These are phyloP conservation scores for Agrilus mali DNA, from an alignment of 2,888 invertebrate genomes.

Conservation along the genomic window DNA sequence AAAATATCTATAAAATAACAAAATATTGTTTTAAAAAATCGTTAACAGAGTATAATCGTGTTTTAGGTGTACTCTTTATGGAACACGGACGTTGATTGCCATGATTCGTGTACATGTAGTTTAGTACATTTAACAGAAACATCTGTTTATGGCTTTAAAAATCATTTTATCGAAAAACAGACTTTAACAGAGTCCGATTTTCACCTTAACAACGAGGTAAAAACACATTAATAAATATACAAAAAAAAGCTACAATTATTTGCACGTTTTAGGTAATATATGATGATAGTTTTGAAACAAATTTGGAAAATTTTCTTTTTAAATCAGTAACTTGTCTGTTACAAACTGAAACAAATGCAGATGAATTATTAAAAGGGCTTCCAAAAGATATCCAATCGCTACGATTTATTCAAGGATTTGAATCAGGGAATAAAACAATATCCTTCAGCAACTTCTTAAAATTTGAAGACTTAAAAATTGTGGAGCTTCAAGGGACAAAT, in stretches of 20 bases:
- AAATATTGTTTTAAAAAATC: too few relatives aligned
- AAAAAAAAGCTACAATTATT: too few relatives aligned
- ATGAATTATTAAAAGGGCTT: slow-evolving; percentile 31
- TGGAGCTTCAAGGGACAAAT: slow-evolving; percentile 47
- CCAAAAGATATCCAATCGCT: slow-evolving; percentile 41
- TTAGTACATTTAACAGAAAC: slow-evolving; percentile 41
- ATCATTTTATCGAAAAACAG: slow-evolving; percentile 23
- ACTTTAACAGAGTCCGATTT: slow-evolving; percentile 14
- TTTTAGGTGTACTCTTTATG: slow-evolving; percentile 21
- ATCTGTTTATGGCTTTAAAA: slow-evolving; percentile 41
- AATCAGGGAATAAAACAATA: slow-evolving; percentile 35
- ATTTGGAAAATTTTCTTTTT: slow-evolving; percentile 32
- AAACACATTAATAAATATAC: neutral
- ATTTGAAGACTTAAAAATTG: slow-evolving; percentile 40
- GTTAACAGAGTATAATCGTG: too few relatives aligned
- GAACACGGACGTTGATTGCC: slow-evolving; percentile 33
- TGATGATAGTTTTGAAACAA: slow-evolving; percentile 26
- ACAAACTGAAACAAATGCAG: slow-evolving; percentile 34
- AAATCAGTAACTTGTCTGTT: slow-evolving; percentile 42
- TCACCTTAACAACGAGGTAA: slow-evolving; percentile 30
- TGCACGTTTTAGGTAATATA: slow-evolving; percentile 28
- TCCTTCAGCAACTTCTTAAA: slow-evolving; percentile 34
- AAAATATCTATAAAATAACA: too few relatives aligned
- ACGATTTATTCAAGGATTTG: slow-evolving; percentile 43
- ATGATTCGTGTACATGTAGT: slow-evolving; percentile 41